Evolutionary conservation across 53 echinoderm and acorn worm genomes (phyloP).

Genomic region (Crossaster papposus): DNA sequence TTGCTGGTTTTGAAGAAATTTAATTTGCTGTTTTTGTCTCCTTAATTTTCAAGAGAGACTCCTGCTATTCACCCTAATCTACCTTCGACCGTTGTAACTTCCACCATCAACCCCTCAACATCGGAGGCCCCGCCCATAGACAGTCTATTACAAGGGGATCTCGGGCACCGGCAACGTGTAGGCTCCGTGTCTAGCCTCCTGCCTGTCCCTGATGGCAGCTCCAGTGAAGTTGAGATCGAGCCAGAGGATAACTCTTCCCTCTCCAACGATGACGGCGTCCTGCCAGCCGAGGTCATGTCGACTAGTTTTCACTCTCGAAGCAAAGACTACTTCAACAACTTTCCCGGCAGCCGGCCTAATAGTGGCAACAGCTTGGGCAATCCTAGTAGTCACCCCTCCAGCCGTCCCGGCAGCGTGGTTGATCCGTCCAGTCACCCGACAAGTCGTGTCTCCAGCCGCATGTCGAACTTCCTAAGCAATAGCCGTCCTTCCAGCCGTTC

Average conservation of each 20-base stretch:
- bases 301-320: neutral
- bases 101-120: neutral
- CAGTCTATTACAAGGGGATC: neutral
- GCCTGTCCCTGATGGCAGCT: conserved; percentile 16
- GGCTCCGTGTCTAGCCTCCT: conserved; percentile 25
- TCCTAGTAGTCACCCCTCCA: conserved; percentile 45
- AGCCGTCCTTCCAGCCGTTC: conserved; percentile 48
- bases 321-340: conserved; percentile 18
- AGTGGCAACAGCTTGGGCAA: conserved; percentile 39
- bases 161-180: neutral
- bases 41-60: neutral
- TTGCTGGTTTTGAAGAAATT: neutral
- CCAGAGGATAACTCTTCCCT: conserved; percentile 31
- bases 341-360: conserved; percentile 22
- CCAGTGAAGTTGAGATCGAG: conserved; percentile 24
- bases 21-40: neutral
- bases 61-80: neutral
- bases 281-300: neutral
- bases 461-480: neutral
- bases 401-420: conserved; percentile 35
- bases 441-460: conserved; percentile 35
- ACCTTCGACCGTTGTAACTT: neutral
- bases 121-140: neutral
- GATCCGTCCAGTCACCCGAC: conserved; percentile 51
- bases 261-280: conserved; percentile 34